Conservation (phyloP, 2,888 invertebrate species). For the Cantharis rufa region DNA sequence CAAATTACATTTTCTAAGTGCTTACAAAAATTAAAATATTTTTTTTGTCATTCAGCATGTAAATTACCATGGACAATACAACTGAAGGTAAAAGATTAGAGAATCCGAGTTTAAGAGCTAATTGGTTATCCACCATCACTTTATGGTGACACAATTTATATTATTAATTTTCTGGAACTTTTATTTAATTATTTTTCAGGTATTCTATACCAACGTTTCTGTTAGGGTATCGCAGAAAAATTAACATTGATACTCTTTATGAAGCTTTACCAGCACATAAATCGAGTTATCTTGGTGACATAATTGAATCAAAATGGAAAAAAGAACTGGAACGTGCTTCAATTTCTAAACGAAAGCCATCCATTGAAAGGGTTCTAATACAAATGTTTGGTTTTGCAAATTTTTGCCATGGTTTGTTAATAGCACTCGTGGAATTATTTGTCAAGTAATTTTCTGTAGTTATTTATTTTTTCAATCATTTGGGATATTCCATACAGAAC, state of each 20-base stretch:
- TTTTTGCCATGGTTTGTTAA: neutral
- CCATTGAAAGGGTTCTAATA: conserved; percentile 40
- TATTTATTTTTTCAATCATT: neutral
- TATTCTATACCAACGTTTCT: conserved; percentile 57
- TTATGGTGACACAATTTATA: neutral
- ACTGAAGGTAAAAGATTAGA: neutral
- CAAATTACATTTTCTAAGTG: no score
- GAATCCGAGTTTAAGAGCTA: neutral
- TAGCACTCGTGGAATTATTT: neutral
- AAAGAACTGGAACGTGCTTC: conserved; percentile 31
- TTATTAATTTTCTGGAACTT: neutral
- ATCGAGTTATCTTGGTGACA: conserved; percentile 53
- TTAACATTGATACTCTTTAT: conserved; percentile 57
- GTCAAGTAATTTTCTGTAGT: neutral
- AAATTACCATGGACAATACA: neutral
- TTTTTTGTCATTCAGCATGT: neutral
- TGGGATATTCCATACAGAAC: neutral
- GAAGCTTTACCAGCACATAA: conserved; percentile 54
- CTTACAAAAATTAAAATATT: no score
- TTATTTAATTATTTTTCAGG: conserved; percentile 46
- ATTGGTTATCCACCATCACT: neutral
- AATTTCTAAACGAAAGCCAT: conserved; percentile 33
- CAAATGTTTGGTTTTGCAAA: conserved; percentile 38
- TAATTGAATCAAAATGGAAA: conserved; percentile 49
- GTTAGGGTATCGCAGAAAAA: conserved; percentile 54